Conservation (phyloP, 2,797 vertebrate genomes). For the Buphagus erythrorhynchus region DNA sequence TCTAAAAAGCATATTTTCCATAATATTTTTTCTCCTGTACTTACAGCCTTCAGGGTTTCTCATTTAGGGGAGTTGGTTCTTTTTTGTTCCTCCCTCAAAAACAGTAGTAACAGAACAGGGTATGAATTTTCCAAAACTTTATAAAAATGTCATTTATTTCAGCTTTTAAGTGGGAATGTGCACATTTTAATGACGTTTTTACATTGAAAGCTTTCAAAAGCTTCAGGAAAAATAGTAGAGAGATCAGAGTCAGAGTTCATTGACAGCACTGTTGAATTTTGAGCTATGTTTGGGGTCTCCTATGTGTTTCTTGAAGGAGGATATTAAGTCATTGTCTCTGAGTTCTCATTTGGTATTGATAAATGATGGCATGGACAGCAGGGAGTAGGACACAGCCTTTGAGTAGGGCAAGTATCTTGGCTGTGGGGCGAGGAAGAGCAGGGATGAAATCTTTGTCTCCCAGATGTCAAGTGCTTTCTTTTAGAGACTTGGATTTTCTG, state of each 20-base stretch:
- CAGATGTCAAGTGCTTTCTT: neutral
- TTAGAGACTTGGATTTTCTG: neutral
- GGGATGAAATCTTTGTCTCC: neutral
- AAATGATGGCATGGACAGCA: neutral
- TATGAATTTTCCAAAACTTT: neutral
- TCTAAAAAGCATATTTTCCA: neutral
- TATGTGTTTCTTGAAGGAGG: neutral
- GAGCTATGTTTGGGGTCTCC: neutral
- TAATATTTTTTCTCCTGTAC: neutral
- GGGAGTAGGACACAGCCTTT: neutral
- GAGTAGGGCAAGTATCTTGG: neutral
- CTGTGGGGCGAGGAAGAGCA: neutral
- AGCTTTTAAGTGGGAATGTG: neutral
- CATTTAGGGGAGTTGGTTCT: neutral
- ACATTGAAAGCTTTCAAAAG: neutral
- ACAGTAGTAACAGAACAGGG: neutral
- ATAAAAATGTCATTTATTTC: neutral
- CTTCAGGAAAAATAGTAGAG: neutral
- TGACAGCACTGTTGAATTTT: neutral
- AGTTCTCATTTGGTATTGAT: neutral
- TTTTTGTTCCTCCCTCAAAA: neutral
- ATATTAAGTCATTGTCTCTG: neutral
- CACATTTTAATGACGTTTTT: neutral
- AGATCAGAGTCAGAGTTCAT: neutral
- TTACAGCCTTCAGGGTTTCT: neutral